Evolutionary conservation across 2,113 vertebrate genomes (phyloP), one percentile per base, ranked within the genome.

Genomic region (Lontra canadensis): DNA sequence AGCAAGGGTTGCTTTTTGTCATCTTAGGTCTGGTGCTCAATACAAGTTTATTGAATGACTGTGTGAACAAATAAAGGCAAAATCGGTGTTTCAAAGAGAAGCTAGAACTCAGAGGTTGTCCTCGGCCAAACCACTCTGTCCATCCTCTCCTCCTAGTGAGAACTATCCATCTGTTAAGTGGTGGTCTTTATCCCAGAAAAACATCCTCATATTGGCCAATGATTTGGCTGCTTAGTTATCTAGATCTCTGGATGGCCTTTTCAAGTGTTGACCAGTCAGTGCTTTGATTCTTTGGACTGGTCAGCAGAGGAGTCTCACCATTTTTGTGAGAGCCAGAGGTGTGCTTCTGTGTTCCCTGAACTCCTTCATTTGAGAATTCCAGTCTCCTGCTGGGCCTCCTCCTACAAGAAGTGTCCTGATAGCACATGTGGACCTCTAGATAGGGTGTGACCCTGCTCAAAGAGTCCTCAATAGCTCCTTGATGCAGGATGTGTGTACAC

Each of bases 11-110:
- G 76, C 13, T 47, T 85, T 90, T 90, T 96, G 92, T 91, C 63
- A 71, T 81, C 47, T 44, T 95, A 55, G 44, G 42, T 94, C 44
- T 80, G 61, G 52, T 52, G n/a, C 23, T 88, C 67, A 86, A n/a
- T 67, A 65, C 15, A 61, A 59, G 63, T 90, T 94, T 92, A 69
- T 90, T 52, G 80, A 96, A 92, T 90, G 65, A 95, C 52, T 83
- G 31, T 71, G 76, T 95, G 61, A 76, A n/a, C 8, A 3, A 2
- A 74, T 94, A 61, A 88, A 95, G 67, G 44, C 36, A 84, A 94
- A 92, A 87, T 49, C 67, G 63, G 49, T 92, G 31, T 84, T 92
- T 78, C 25, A 85, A 57, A 81, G 17, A 85, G 36, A 94, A 78
- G 52, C 67, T 76, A 79, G 88, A 78, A 83, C 71, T 94, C 52